These are phyloP conservation scores for Fragum fragum DNA, from an alignment of 2,888 invertebrate species.

Conservation along the genomic window DNA sequence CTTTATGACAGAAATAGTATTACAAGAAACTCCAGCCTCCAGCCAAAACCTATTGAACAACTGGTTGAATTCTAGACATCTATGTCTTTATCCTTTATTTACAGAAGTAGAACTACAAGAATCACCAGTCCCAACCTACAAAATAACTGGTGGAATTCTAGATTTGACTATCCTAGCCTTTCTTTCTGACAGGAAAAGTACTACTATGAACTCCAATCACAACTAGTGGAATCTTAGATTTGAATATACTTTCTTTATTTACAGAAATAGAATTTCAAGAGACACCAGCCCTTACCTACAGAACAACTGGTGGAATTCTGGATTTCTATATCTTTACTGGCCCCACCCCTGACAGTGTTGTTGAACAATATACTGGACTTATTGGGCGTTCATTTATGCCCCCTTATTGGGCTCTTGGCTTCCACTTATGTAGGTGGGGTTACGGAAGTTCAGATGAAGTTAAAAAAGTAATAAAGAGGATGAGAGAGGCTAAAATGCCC, in stretches of 20 bases:
- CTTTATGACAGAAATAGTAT: conserved; percentile 80
- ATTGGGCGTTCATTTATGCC: conserved; percentile 81
- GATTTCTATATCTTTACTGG: conserved; percentile 93
- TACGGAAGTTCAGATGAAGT: conserved; percentile 72
- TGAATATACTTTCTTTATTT: not conserved
- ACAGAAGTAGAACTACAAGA: conserved; percentile 24
- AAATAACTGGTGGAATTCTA: no score
- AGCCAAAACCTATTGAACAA: conserved; percentile 93
- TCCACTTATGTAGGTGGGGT: conserved; percentile 92
- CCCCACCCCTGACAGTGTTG: conserved; percentile 89
- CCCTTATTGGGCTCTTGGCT: conserved; percentile 93
- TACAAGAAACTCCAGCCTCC: conserved; percentile 88
- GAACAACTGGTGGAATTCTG: conserved; percentile 93
- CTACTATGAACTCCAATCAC: no score
- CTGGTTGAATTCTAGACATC: conserved; percentile 93
- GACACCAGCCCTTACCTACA: conserved; percentile 93
- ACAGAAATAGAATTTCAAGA: conserved; percentile 24
- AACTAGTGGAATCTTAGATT: no score
- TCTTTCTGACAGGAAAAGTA: no score
- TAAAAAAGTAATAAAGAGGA: conserved; percentile 72
- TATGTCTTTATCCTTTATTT: no score
- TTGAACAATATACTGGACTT: conserved; percentile 82
- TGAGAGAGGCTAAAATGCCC: conserved; percentile 75
- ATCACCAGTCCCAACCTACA: conserved; percentile 93
- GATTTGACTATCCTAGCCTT: no score